Percentiles rank a stretch among this genome's conserved stretches.
These are phyloP conservation scores for Coenonympha glycerion DNA, from an alignment of 2,888 invertebrate genomes.

Conservation along the genomic window DNA sequence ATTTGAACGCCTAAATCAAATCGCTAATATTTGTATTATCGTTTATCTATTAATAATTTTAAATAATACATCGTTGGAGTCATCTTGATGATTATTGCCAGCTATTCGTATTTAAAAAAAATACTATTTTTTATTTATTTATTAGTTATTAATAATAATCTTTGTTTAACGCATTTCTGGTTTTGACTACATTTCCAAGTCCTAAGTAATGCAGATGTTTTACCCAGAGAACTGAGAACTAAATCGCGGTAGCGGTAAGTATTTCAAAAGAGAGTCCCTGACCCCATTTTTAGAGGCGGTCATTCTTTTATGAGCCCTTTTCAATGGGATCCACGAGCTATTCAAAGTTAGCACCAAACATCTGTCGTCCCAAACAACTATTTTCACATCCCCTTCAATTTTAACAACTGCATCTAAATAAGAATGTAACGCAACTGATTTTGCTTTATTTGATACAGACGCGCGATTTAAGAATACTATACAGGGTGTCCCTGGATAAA, in stretches of 20 bases:
- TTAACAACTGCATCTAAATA: conserved; percentile 42
- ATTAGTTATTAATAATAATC: no score
- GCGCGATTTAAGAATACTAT: background rate
- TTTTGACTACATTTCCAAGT: no score
- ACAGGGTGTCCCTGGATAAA: no score
- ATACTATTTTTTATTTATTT: no score
- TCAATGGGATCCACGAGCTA: conserved; percentile 63
- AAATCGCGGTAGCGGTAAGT: conserved; percentile 10
- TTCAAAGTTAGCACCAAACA: conserved; percentile 53
- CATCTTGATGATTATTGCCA: no score
- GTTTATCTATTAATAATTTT: no score
- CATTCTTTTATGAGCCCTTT: conserved; percentile 28
- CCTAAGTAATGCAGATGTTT: background rate
- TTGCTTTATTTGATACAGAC: background rate
- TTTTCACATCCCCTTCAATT: conserved; percentile 61
- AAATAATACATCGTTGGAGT: no score
- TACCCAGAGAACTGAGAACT: conserved; percentile 1
- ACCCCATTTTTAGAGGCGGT: conserved; percentile 22
- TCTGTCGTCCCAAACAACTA: conserved; percentile 66
- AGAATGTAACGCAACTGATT: conserved; percentile 36
- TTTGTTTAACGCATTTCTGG: no score
- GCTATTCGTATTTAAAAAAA: no score
- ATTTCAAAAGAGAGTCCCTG: conserved; percentile 26
- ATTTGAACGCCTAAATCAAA: no score
- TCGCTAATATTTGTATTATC: no score